phyloP scores from a whole-genome alignment of 2,113 vertebrate species.

The Argyrosomus japonicus region DNA sequence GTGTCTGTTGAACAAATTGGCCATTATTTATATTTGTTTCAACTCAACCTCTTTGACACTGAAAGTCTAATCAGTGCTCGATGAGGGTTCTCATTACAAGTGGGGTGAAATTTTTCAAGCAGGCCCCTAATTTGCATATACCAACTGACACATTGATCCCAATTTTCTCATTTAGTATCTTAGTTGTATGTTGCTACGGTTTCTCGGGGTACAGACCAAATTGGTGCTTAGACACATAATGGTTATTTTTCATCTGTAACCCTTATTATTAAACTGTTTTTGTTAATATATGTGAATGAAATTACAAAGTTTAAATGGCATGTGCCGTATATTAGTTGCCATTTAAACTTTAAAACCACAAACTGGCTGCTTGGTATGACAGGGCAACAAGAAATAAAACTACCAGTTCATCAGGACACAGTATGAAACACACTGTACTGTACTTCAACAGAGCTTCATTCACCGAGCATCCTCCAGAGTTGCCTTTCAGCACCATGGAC shows the following conservation, averaged over 20 bases:
- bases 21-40: conserved; percentile 12
- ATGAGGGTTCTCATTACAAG: conserved; percentile 5
- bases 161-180: conserved; percentile 26
- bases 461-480: not conserved
- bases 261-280: not conserved
- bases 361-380: not conserved
- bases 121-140: conserved; percentile 17
- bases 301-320: not conserved
- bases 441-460: not conserved
- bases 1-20: conserved; percentile 14
- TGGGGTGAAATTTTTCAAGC: conserved; percentile 17
- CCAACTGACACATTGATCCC: conserved; percentile 17
- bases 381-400: not conserved
- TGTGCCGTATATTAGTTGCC: not conserved
- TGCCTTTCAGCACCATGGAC: conserved; percentile 32
- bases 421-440: not conserved
- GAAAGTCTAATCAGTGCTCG: not conserved
- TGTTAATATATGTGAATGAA: not conserved
- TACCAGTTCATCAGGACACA: not conserved
- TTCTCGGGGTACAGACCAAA: not conserved
- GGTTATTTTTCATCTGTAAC: not conserved
- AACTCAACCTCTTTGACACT: not conserved
- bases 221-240: not conserved
- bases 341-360: not conserved
- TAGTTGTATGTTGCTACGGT: not conserved